Evolutionary conservation across 2,113 vertebrate species (phyloP).

Genomic region (Pan paniscus): DNA sequence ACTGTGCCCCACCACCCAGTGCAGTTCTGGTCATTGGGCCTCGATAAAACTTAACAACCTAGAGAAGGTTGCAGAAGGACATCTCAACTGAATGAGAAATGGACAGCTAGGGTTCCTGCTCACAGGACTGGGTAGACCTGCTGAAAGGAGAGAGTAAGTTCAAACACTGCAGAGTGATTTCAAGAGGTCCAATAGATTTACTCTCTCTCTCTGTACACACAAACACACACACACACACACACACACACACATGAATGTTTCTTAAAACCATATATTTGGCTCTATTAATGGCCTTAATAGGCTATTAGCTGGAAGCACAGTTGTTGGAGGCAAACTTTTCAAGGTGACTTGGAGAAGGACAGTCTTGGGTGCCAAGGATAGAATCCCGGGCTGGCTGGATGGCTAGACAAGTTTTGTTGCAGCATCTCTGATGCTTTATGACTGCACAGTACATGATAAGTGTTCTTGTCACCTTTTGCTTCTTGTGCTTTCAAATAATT

Average conservation of each 20-base stretch:
- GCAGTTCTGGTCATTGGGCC: background rate
- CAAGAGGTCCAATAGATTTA: background rate
- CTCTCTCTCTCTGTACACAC: background rate
- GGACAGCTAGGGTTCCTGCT: background rate
- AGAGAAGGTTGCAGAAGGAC: background rate
- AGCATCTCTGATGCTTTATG: slow-evolving; percentile 15
- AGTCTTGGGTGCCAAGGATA: background rate
- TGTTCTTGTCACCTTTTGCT: slow-evolving; percentile 11
- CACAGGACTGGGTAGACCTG: background rate
- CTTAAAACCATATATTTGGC: background rate
- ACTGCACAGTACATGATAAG: background rate
- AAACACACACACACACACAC: background rate
- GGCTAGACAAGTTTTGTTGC: background rate
- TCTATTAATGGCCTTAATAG: background rate
- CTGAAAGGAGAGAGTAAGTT: background rate
- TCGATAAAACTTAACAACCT: background rate
- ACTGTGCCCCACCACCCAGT: too few species aligned
- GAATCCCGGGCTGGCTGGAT: background rate
- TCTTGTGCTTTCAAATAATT: slow-evolving; percentile 45
- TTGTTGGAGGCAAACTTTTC: background rate
- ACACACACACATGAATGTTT: background rate
- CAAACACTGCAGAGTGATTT: background rate
- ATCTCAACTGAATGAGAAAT: background rate
- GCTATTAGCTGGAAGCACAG: background rate
- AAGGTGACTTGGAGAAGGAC: slow-evolving; percentile 42